Evolutionary conservation across 2,113 vertebrate genomes (phyloP), one percentile per base, ranked within the genome.

Genomic region (Pogonocichla stellata): DNA sequence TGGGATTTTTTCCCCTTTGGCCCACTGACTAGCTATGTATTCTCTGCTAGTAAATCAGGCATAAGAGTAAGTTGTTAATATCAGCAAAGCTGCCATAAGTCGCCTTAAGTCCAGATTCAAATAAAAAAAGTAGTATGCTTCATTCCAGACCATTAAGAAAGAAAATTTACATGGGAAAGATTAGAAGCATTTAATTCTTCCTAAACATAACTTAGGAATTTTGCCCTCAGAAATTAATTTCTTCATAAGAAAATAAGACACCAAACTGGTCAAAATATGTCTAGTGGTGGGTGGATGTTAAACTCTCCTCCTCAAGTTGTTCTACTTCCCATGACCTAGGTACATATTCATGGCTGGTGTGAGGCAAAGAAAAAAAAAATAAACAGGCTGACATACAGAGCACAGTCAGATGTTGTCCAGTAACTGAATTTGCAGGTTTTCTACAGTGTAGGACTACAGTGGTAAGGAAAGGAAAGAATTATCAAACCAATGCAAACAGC

Each of bases 1-100:
- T 19, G 2, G 2, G 0, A 0, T 0, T 14, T 75, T 72, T 66
- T 17, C 19, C 10, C 10, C 31, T 73, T 72, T 78, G 29, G 8
- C 69, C 20, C 18, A 38, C 23, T 71, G 33, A 45, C 20, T 53
- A 83, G 10, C 19, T 42, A 8, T 45, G 22, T n/a, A 60, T 78
- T 91, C 17, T 82, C 34, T 53, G 10, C 16, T 64, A 77, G 65
- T 57, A 79, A 70, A 73, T 69, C 17, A 29, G 9, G 3, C 23
- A 73, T 45, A 77, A 53, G 19, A 20, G 8, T 34, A 66, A 75
- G 31, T 72, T 67, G 64, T 50, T 53, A 71, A 51, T 42, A 70
- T 28, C 45, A 60, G 34, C 26, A 60, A 53, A 78, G 28, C 15
- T 90, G 12, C 4, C n/a, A 19, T 43, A 83, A 74, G 25, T 40